Base-by-base conservation (phyloP, 2,113 vertebrate genomes). In the Eptesicus fuscus region DNA sequence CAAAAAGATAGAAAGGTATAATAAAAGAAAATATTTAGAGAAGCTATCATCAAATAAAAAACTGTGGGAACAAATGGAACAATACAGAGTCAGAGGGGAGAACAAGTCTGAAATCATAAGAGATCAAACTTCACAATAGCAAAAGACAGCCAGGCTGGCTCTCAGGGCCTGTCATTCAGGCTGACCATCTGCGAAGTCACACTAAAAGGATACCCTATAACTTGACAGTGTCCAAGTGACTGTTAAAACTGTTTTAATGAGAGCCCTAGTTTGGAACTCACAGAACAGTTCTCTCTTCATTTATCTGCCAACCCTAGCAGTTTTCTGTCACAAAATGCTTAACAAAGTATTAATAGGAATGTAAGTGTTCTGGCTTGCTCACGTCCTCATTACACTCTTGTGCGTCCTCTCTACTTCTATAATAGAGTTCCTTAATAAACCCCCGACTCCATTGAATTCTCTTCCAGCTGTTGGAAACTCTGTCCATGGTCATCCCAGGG, bases 161-260 rank as follows among this genome's bases (percentile, higher is more conserved):
- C 71, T 53, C 7, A 56, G 0, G 35, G 42, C 28, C 73, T 85
- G 9, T 13, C 83, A 14, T 63, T 87, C 32, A 78, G 44, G 61
- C 44, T 47, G 77, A 49, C 53, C 35, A 25, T 16, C 22, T 5
- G 6, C 42, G 53, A 61, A 89, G n/a, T 76, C 53, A 65, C 3
- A 7, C 37, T 69, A 17, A 78, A 51, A 89, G 49, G 70, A 70
- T 42, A 5, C 7, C 9, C 83, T 83, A 9, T 76, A 92, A 88
- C 56, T 83, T 73, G 44, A 89, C 13, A 4, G 42, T 23, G 49
- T 77, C 65, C 44, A 51, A 74, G 63, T 61, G 76, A 74, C 83
- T 91, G 63, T 89, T 85, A 96, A 93, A 79, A 30, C 53, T 88
- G 9, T 85, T 93, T 88, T 83, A 93, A 71, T 79, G 42, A 89